Evolutionary conservation across 2,113 vertebrate species (phyloP).

Genomic region (Sceloporus undulatus): DNA sequence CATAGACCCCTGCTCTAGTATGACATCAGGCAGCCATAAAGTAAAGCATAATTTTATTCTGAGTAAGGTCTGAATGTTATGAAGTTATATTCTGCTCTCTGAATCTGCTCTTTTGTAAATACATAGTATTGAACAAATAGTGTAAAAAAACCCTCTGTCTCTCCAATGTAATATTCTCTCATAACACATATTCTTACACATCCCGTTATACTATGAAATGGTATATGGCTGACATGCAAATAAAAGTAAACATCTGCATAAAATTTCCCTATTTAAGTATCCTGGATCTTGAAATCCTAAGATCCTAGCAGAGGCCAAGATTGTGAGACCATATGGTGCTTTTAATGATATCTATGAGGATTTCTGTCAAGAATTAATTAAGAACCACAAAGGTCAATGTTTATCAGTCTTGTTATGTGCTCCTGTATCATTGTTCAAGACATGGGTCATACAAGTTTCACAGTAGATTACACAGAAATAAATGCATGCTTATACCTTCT

Average conservation of each 20-base stretch:
- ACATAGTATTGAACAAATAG: background rate
- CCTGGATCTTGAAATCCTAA: background rate
- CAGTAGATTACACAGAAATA: conserved; percentile 16
- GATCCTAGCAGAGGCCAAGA: background rate
- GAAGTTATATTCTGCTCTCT: background rate
- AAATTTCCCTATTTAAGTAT: background rate
- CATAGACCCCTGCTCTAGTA: background rate
- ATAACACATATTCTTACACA: background rate
- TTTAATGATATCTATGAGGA: conserved; percentile 9
- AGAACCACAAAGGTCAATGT: background rate
- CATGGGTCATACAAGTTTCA: background rate
- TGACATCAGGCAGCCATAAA: background rate
- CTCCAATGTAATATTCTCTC: background rate
- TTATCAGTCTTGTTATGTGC: background rate
- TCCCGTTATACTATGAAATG: background rate
- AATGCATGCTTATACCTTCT: background rate
- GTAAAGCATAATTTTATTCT: background rate
- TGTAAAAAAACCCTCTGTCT: background rate
- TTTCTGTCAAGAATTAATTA: background rate
- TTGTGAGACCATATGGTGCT: too few species aligned
- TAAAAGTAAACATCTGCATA: background rate
- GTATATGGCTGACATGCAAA: background rate
- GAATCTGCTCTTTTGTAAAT: background rate
- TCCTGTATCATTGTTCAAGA: background rate
- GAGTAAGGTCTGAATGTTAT: background rate